Evolutionary conservation across 2,888 invertebrate genomes (phyloP).

Genomic region (Plebejus argus): DNA sequence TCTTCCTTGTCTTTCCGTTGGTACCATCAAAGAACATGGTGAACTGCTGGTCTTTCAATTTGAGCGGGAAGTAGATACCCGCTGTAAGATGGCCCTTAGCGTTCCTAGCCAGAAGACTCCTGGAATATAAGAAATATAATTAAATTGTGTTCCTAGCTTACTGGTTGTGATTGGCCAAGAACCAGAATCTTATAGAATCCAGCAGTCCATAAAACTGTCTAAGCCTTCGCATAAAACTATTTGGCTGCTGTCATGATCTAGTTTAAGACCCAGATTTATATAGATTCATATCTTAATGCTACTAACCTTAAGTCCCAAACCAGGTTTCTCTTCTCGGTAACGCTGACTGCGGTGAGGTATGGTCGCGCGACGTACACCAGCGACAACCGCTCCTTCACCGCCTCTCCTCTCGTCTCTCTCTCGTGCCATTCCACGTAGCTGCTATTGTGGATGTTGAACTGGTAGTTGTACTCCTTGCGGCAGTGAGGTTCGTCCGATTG

Average conservation of each 20-base stretch:
- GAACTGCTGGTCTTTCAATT: conserved; percentile 83
- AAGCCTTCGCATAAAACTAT: neutral
- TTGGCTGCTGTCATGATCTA: neutral
- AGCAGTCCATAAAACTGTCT: too few species aligned
- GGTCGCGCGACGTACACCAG: conserved; percentile 90
- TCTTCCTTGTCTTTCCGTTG: conserved; percentile 86
- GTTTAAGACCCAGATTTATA: neutral
- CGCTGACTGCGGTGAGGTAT: conserved; percentile 89
- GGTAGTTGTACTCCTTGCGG: conserved; percentile 92
- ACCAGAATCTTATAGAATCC: neutral
- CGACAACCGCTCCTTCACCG: conserved; percentile 84
- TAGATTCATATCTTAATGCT: neutral
- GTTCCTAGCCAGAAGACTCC: conserved; percentile 90
- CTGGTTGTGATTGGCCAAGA: conserved; percentile 56
- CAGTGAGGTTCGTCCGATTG: conserved; percentile 90
- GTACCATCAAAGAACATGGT: conserved; percentile 90
- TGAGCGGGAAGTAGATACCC: conserved; percentile 92
- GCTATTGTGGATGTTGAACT: conserved; percentile 83
- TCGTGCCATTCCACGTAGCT: conserved; percentile 94
- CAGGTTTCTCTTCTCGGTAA: conserved; percentile 93
- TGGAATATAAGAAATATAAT: conserved; percentile 53
- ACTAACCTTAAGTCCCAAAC: conserved; percentile 87
- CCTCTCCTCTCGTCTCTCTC: conserved; percentile 84
- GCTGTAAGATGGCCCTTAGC: conserved; percentile 91
- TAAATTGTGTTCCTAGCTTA: neutral